Conservation (phyloP, 2,888 invertebrate species). For the Drosophila sordidula region DNA sequence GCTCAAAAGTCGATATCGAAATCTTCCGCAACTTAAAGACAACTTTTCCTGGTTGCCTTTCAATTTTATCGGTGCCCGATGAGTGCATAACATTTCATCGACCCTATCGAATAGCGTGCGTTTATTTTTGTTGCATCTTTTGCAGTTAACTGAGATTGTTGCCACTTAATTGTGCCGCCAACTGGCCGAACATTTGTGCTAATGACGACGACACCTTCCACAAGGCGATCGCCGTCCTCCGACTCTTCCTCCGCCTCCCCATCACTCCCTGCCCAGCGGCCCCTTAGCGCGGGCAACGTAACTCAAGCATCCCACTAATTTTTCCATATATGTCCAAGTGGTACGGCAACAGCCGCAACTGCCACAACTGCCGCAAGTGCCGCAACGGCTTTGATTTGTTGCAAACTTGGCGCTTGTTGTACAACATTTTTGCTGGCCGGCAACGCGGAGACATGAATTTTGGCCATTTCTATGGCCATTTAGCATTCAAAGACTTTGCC, state of each 20-base stretch:
- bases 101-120: constrained; percentile 38
- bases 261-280: neutral
- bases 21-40: too few relatives aligned
- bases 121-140: constrained; percentile 20
- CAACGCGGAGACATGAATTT: constrained; percentile 33
- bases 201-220: constrained; percentile 73
- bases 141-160: constrained; percentile 47
- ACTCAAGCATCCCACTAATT: constrained; percentile 77
- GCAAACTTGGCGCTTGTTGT: constrained; percentile 80
- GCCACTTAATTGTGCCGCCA: constrained; percentile 40
- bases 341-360: constrained; percentile 49
- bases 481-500: constrained; percentile 61
- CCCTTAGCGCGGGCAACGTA: constrained; percentile 18
- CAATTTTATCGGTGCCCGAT: neutral
- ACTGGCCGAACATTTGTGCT: constrained; percentile 58
- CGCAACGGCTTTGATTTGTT: constrained; percentile 46
- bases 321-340: constrained; percentile 74
- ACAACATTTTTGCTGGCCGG: constrained; percentile 72
- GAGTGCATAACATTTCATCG: constrained; percentile 65
- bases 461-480: constrained; percentile 51
- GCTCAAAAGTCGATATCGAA: too few relatives aligned
- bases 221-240: constrained; percentile 5
- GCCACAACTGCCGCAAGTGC: constrained; percentile 7
- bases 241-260: fast-evolving
- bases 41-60: neutral